Evolutionary conservation across 2,888 invertebrate species (phyloP), one percentile per base, ranked within the genome.

Genomic region (Halictus quadricinctus): DNA sequence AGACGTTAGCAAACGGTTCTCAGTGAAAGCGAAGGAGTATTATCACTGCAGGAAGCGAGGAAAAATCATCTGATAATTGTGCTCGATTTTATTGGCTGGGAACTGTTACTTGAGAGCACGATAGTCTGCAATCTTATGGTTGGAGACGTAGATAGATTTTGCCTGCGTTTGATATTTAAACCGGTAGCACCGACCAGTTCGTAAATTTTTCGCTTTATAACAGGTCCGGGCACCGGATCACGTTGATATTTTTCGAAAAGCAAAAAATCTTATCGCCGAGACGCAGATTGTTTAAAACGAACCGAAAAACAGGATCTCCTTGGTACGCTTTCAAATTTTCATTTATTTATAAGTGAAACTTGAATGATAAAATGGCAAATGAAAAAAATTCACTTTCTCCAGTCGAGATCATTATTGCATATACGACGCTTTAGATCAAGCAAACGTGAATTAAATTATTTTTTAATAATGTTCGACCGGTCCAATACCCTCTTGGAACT

Each of bases 121-220:
- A 64, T 64, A 64, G 29, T 64, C 8, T 7, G 29, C 8, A 18
- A 29, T 18, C 64, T 64, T 18, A 36, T 18, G 64, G 18, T 48
- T 60, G 70, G 72, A 5, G n/a, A 76, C 81, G 66, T 79, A 66
- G 80, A 79, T 76, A 58, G 41, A 36, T 46, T 48, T 48, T 66
- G 69, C 78, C 76, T 48, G 48, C 76, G 25, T 66, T 83, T 83
- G 85, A 81, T 87, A 87, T 83, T 86, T 83, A 85, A 87, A 86
- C 85, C 83, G 79, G 87, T 85, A 83, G 60, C 83, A 64, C 81
- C 58, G 75, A 72, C 76, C 81, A 15, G 43, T 21, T 64, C 58
- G 21, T 69, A 41, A 29, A 41, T 79, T 82, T 80, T 82, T 78
- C 60, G 46, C 70, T 60, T 29, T 66, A 41, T 41, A 60, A 81